phyloP scores from a whole-genome alignment of 2,113 vertebrate genomes.

The Hyperopisus bebe region DNA sequence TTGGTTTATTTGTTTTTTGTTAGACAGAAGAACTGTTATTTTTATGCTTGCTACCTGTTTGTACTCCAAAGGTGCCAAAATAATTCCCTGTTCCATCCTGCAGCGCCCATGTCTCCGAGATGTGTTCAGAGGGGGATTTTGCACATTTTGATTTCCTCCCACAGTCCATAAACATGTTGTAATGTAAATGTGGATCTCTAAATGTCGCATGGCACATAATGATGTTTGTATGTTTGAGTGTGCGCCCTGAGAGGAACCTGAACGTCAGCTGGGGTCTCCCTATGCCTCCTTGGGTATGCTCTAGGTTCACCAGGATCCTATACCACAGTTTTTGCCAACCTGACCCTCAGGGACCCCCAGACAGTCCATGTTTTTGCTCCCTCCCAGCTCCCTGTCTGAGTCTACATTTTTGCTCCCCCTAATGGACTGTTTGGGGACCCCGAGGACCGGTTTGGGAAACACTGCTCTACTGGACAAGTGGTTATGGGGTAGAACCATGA shows the following conservation, averaged over 20 bases:
- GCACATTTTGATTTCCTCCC: background rate
- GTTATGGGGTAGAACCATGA: background rate
- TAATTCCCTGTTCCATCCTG: background rate
- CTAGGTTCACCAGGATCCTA: background rate
- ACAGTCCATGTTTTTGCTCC: background rate
- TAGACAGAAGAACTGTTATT: background rate
- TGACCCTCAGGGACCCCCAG: background rate
- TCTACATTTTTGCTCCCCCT: background rate
- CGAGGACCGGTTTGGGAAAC: background rate
- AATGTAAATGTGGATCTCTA: background rate
- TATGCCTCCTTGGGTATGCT: background rate
- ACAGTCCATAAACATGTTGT: background rate
- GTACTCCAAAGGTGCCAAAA: background rate
- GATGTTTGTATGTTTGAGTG: background rate
- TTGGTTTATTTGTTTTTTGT: background rate
- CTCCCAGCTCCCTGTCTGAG: no score
- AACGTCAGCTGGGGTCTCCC: background rate
- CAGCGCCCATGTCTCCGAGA: background rate
- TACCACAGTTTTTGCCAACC: background rate
- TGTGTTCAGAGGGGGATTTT: background rate
- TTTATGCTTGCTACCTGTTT: background rate
- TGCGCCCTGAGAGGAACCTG: background rate
- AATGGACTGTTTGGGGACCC: background rate
- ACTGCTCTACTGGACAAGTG: background rate
- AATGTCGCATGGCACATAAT: background rate